Percentiles rank a stretch among this genome's conserved stretches.
These are phyloP conservation scores for Osmoderma eremita DNA, from an alignment of 2,888 invertebrate species.

Conservation along the genomic window DNA sequence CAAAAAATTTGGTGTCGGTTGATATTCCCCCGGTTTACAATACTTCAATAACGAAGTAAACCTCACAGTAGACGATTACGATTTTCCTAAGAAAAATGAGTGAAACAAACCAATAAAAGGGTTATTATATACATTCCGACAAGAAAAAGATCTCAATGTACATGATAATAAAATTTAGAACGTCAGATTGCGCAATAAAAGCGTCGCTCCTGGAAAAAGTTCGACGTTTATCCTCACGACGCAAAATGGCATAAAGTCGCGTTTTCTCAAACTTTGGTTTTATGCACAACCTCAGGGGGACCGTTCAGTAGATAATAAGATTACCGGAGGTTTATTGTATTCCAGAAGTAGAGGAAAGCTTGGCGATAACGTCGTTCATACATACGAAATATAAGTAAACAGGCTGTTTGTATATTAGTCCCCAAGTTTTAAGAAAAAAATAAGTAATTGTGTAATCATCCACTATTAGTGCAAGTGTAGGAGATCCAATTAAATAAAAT, in stretches of 20 bases:
- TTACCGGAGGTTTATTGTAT: constrained; percentile 35
- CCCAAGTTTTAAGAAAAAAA: no score
- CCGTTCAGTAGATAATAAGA: constrained; percentile 38
- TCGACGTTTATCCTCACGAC: constrained; percentile 33
- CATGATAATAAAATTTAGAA: constrained; percentile 32
- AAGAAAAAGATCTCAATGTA: constrained; percentile 31
- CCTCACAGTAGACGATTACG: neutral
- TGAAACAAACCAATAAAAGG: constrained; percentile 22
- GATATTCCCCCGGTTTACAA: neutral
- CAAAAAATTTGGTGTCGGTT: neutral
- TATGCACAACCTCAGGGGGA: constrained; percentile 34
- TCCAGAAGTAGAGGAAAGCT: constrained; percentile 7
- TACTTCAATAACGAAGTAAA: neutral
- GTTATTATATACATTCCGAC: constrained; percentile 24
- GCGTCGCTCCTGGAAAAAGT: constrained; percentile 27
- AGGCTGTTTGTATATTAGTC: neutral
- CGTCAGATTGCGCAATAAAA: constrained; percentile 28
- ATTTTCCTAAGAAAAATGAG: constrained; percentile 9
- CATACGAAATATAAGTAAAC: constrained; percentile 21
- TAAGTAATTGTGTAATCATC: no score
- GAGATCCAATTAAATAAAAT: neutral
- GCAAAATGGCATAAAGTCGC: constrained; percentile 35
- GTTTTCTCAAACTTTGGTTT: constrained; percentile 40
- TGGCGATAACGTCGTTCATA: constrained; percentile 8
- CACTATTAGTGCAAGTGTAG: neutral